A percentile compares a stretch with the other conserved stretches of the same genome.
Conservation (phyloP, 2,113 vertebrate species). For the Amblyornis subalaris region DNA sequence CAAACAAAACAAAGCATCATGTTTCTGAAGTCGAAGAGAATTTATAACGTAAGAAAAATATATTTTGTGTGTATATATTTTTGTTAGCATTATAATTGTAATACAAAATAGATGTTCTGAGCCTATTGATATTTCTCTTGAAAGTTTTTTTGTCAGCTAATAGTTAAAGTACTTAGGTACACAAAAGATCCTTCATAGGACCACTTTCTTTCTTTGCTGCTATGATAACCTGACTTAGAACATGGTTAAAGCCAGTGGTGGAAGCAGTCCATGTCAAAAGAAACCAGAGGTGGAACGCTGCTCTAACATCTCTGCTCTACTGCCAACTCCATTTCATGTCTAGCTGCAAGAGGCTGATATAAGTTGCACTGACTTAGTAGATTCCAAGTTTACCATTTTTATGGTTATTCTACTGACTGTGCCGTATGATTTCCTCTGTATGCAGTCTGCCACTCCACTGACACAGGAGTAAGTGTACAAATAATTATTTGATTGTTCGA, state of each 20-base stretch:
- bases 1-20: background rate
- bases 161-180: background rate
- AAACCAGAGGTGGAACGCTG: background rate
- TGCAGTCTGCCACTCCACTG: background rate
- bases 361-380: background rate
- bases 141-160: background rate
- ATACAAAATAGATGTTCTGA: background rate
- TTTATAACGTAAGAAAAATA: background rate
- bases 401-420: background rate
- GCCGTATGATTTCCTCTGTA: background rate
- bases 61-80: background rate
- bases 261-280: background rate
- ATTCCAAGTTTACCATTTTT: background rate
- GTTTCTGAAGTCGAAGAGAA: background rate
- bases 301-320: background rate
- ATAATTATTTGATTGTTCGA: conserved; percentile 64
- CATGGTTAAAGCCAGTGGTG: background rate
- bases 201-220: background rate
- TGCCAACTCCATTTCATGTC: background rate
- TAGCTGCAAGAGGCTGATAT: background rate
- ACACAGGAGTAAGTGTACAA: conserved; percentile 13
- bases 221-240: background rate
- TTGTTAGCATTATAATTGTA: background rate
- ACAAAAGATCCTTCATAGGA: background rate
- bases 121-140: fast-evolving